These are phyloP conservation scores for Cisticola juncidis DNA, from an alignment of 2,113 vertebrate genomes.

Conservation along the genomic window DNA sequence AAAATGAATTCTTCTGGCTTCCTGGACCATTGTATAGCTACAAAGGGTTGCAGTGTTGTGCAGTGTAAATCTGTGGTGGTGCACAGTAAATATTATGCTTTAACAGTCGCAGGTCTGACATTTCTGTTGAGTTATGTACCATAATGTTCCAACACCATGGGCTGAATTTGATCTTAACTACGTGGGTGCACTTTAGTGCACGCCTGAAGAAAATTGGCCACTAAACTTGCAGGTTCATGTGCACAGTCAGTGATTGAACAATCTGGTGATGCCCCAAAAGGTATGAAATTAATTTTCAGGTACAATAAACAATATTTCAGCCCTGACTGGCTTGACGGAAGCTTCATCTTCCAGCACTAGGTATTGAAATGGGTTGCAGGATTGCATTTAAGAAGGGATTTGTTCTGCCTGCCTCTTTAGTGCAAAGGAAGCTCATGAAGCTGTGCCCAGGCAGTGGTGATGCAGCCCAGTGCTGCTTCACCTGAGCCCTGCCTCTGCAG, in stretches of 20 bases:
- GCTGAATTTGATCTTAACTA: constrained; percentile 46
- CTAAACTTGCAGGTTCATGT: constrained; percentile 5
- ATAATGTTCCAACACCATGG: not conserved
- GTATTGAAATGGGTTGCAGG: constrained; percentile 35
- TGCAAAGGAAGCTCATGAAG: not conserved
- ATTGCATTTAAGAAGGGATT: constrained; percentile 30
- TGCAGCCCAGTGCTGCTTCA: not conserved
- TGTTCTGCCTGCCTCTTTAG: constrained; percentile 9
- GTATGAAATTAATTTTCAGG: constrained; percentile 67
- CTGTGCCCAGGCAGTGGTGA: not conserved
- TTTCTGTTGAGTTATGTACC: constrained; percentile 42
- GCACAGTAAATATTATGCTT: constrained; percentile 43
- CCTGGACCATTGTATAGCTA: not conserved
- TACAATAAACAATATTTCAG: constrained; percentile 62
- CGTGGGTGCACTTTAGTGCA: not conserved
- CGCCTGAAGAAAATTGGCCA: constrained; percentile 20
- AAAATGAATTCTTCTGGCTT: constrained; percentile 6
- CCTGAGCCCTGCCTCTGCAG: not conserved
- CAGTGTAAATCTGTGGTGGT: constrained; percentile 3
- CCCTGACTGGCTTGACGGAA: constrained; percentile 14
- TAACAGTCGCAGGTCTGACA: not conserved
- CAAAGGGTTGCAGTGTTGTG: not conserved
- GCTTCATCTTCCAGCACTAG: constrained; percentile 19
- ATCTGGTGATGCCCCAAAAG: constrained; percentile 38
- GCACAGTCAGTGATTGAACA: constrained; percentile 33